Base-by-base conservation (phyloP, 2,888 invertebrate genomes). In the Lithophane semibrunnea region DNA sequence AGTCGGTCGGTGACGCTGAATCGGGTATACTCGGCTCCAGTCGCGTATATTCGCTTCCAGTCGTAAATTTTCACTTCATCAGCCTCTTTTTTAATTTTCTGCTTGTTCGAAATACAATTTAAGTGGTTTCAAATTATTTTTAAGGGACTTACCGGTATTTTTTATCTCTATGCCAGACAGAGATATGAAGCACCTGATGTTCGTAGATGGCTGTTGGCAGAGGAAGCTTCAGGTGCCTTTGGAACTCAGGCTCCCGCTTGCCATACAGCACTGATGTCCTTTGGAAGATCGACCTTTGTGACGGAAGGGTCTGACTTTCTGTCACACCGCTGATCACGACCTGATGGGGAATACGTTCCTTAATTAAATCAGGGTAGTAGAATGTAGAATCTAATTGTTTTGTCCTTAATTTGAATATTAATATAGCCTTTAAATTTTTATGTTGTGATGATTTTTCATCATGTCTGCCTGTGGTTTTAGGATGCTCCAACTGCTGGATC, bases 121-220 rank as follows among this genome's bases (percentile, higher is more conserved):
- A 12, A 44, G 10, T 44, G 44, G n/a, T 54, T 54, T 54, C 21
- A 21, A 8, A 52, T 0, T 3, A n/a, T 18, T 21, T 47, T 21
- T 49, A 52, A 21, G 9, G 67, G 5, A 67, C 68, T 68, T 90
- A 99, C 99, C 98, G 98, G 93, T 98, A 97, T 87, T 97, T 97
- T 88, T 98, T 97, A 94, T 98, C 98, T 86, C 99, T 97, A 93
- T 98, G 98, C 99, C 99, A 99, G 66, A 98, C 98, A 65, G 98
- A 98, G 88, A 99, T 97, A 89, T 98, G 97, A 65, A 98, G 96
- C 92, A 97, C 97, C 89, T 97, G 97, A 69, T 97, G 95, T 63
- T 96, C 95, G 89, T 97, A 97, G 49, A 95, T 88, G 56, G 96
- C 95, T 24, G 94, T 91, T 29, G 97, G 96, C 73, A 98, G 93